Conservation (phyloP, 2,113 vertebrate genomes). For the Hymenochirus boettgeri region DNA sequence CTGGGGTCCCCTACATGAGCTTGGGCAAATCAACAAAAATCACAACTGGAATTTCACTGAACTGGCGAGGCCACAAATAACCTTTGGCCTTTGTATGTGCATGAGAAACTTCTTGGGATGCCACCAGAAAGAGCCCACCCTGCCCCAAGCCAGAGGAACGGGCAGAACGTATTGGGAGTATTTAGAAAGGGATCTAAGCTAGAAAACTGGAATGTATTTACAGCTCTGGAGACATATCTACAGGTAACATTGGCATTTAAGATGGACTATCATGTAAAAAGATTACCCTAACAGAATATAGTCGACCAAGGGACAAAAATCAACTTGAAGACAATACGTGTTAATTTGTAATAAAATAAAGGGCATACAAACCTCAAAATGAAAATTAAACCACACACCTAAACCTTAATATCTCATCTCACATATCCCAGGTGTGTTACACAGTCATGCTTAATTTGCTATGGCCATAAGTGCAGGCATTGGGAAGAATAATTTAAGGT, state of each 20-base stretch:
- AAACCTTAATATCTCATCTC: too few species aligned
- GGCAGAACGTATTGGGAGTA: conserved; percentile 54
- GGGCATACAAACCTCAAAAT: too few species aligned
- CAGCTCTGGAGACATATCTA: conserved; percentile 67
- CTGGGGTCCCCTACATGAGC: conserved; percentile 67
- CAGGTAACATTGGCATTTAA: conserved; percentile 53
- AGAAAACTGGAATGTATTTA: conserved; percentile 60
- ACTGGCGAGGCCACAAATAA: conserved; percentile 60
- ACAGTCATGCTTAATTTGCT: too few species aligned
- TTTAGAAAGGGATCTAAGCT: conserved; percentile 56
- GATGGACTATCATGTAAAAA: too few species aligned
- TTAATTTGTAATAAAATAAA: too few species aligned
- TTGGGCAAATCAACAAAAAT: conserved; percentile 62
- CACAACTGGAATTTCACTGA: conserved; percentile 55
- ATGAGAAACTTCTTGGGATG: conserved; percentile 62
- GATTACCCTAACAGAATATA: too few species aligned
- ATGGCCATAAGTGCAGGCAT: too few species aligned
- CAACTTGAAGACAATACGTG: too few species aligned
- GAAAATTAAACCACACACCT: too few species aligned
- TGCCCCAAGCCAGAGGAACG: conserved; percentile 46
- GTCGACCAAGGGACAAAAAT: too few species aligned
- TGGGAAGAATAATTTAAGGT: too few species aligned
- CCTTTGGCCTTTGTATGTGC: conserved; percentile 66
- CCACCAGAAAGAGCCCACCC: conserved; percentile 58
- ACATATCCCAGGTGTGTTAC: too few species aligned